phyloP scores from a whole-genome alignment of 2,113 vertebrate species.

The Rhadina sibilatrix region DNA sequence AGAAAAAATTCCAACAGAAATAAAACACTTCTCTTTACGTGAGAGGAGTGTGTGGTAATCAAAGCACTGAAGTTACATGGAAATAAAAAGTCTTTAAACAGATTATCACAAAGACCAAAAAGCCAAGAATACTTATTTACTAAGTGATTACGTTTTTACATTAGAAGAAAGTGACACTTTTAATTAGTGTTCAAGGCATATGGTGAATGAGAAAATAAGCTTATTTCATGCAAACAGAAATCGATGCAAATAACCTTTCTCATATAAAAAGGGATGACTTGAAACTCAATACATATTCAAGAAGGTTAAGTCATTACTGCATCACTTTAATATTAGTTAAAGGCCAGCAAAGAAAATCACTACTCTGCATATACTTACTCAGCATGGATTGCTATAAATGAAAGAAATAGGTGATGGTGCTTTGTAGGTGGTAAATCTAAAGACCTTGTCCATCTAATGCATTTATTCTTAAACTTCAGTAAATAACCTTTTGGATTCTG shows the following conservation, averaged over 20 bases:
- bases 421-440: not conserved
- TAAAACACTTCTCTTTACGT: not conserved
- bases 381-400: not conserved
- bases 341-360: conserved; percentile 56
- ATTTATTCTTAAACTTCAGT: not conserved
- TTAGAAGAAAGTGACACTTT: conserved; percentile 79
- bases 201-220: conserved; percentile 78
- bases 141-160: conserved; percentile 74
- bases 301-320: conserved; percentile 73
- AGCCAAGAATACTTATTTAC: conserved; percentile 74
- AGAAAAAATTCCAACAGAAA: not conserved
- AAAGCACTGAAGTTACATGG: conserved; percentile 65
- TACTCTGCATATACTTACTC: conserved; percentile 33
- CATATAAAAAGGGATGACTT: conserved; percentile 75
- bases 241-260: conserved; percentile 76
- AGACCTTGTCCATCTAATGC: not conserved
- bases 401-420: not conserved
- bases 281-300: conserved; percentile 76
- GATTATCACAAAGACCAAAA: conserved; percentile 69
- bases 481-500: not conserved
- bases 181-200: conserved; percentile 80
- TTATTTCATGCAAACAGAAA: conserved; percentile 77
- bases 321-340: conserved; percentile 63
- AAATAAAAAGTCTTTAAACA: conserved; percentile 69
- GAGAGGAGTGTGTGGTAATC: conserved; percentile 16